phyloP scores from a whole-genome alignment of 2,888 invertebrate genomes.

The Scelioninae gen. 1 region DNA sequence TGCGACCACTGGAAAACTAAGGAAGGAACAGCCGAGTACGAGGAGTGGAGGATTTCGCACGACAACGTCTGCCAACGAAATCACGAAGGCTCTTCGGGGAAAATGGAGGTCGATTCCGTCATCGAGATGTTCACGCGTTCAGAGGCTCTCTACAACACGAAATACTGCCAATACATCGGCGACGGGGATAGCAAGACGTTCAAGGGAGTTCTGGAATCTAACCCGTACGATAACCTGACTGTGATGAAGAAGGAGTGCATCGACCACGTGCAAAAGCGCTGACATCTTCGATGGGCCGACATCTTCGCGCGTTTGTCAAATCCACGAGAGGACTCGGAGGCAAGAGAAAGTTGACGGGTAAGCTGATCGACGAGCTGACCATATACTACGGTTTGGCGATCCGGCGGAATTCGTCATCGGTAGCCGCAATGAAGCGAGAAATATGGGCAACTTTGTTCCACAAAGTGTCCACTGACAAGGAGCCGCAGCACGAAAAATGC shows the following conservation, averaged over 20 bases:
- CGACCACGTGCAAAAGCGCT: slow-evolving; percentile 16
- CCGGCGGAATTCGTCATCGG: slow-evolving; percentile 43
- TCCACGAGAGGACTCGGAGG: slow-evolving; percentile 17
- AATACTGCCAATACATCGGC: slow-evolving; percentile 15
- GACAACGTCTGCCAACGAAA: background rate
- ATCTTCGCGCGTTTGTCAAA: background rate
- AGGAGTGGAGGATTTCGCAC: background rate
- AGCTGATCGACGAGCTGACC: slow-evolving; percentile 55
- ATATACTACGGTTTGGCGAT: slow-evolving; percentile 67
- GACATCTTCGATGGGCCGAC: background rate
- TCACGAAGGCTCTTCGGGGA: slow-evolving; percentile 15
- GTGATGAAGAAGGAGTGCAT: slow-evolving; percentile 12
- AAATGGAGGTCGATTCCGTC: slow-evolving; percentile 9
- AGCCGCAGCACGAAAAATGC: background rate
- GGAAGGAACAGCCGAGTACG: slow-evolving; percentile 3
- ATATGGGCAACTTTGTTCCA: background rate
- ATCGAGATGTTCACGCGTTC: slow-evolving; percentile 4
- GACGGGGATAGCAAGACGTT: slow-evolving; percentile 43
- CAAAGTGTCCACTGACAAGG: background rate
- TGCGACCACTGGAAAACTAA: slow-evolving; percentile 6
- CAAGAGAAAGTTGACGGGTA: slow-evolving; percentile 19
- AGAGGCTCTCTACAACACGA: background rate
- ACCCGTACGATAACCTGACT: slow-evolving; percentile 33
- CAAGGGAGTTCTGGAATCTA: slow-evolving; percentile 40
- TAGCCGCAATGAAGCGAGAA: slow-evolving; percentile 60